Evolutionary conservation across 1,140 invertebrate species (phyloP).

Genomic region (Centruroides vittatus): DNA sequence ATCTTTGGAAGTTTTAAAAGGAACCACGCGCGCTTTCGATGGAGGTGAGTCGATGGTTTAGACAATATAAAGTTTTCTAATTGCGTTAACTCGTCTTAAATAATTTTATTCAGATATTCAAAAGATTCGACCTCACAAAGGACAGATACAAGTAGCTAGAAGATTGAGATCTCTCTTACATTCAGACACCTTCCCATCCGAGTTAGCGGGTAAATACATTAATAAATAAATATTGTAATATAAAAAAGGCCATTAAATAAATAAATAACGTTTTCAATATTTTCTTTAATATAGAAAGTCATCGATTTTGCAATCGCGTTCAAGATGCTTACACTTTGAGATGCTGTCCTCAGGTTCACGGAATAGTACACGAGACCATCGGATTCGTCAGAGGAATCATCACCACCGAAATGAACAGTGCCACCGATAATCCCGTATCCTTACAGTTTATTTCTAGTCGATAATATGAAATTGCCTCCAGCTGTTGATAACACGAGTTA

Average conservation of each 20-base stretch:
- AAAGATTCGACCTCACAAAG: constrained; percentile 47
- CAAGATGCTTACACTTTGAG: constrained; percentile 59
- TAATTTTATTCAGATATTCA: constrained; percentile 40
- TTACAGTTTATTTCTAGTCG: neutral
- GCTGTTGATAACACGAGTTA: too few relatives aligned
- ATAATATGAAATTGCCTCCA: too few relatives aligned
- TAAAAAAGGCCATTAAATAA: too few relatives aligned
- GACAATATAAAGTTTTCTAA: constrained; percentile 8
- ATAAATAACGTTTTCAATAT: neutral
- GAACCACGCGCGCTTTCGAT: constrained; percentile 53
- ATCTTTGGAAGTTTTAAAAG: constrained; percentile 54
- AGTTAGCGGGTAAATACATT: constrained; percentile 43
- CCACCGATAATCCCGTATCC: constrained; percentile 54
- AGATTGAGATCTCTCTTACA: constrained; percentile 47
- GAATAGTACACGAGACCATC: constrained; percentile 53
- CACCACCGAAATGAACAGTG: constrained; percentile 52
- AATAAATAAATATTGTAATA: neutral
- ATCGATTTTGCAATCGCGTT: constrained; percentile 52
- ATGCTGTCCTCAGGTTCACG: constrained; percentile 53
- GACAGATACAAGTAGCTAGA: constrained; percentile 47
- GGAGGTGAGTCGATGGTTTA: constrained; percentile 29
- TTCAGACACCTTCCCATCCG: constrained; percentile 49
- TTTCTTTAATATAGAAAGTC: constrained; percentile 36
- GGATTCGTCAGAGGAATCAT: constrained; percentile 48
- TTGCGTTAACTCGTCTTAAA: too few relatives aligned